Evolutionary conservation across 2,888 invertebrate genomes (phyloP), one percentile per base, ranked within the genome.

Genomic region (Orchesellides sinensis): DNA sequence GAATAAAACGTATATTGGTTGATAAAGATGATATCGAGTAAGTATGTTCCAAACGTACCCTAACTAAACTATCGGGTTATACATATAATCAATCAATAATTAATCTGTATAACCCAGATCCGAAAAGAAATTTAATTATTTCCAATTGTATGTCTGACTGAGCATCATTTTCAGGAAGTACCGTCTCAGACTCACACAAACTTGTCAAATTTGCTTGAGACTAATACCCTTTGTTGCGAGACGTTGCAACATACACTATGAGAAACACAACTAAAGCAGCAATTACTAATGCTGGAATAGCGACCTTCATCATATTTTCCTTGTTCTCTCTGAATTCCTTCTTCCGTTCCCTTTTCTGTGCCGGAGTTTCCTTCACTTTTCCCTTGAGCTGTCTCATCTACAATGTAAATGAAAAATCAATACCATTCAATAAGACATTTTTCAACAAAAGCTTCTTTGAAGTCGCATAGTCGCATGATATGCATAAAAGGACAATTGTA

Each of bases 271-370:
- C 93, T 88, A 96, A 94, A 29, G 93, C 93, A 63, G 92, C 93
- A 84, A 88, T 85, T 54, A 86, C 88, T 84, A 94, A 89, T 73
- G 94, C 93, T 5, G 95, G 96, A 87, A 95, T 90, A 82, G 94
- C 96, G 81, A 96, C 91, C 0, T 95, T 95, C 89, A 93, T 93
- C n/a, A 95, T 92, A 89, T 95, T 94, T 89, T 94, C 94, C 88
- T 95, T 94, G 89, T 93, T 94, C 90, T 94, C 94, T 8, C 94
- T 92, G 89, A 96, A 96, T 87, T 96, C 96, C 90, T 95, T 94
- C 91, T 95, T 95, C 40, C 96, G 93, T 89, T 96, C 95, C 88
- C 94, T 94, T 89, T 95, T 95, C 90, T 96, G 96, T 89, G 93
- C 94, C 12, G 94, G 94, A 0, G 94, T 94, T 91, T 96, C 96